These are phyloP conservation scores for Sorex fumeus DNA, from an alignment of 2,113 vertebrate genomes.

Conservation along the genomic window DNA sequence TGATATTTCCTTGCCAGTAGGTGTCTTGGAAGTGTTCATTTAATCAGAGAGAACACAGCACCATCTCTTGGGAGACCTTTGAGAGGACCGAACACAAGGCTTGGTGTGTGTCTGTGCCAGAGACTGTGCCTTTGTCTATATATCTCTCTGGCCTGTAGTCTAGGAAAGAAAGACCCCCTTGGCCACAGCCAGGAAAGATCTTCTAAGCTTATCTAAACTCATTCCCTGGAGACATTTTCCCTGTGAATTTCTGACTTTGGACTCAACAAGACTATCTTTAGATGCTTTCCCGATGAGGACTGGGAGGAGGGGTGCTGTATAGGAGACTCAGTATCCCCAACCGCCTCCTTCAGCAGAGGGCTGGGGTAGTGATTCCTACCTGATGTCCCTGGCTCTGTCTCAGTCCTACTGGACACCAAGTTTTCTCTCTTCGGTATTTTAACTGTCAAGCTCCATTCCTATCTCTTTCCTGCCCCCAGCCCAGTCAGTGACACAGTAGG, in stretches of 20 bases:
- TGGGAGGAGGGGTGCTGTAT: neutral
- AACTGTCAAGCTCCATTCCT: fast-evolving
- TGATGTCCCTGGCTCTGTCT: neutral
- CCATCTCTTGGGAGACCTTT: neutral
- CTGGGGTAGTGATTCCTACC: neutral
- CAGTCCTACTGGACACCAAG: neutral
- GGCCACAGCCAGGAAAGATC: neutral
- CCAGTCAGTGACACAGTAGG: neutral
- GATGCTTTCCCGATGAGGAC: neutral
- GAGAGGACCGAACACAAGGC: neutral
- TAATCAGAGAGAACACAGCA: neutral
- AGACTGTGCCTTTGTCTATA: neutral
- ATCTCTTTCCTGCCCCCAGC: neutral
- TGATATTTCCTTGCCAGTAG: neutral
- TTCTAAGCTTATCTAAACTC: neutral
- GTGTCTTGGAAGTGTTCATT: neutral
- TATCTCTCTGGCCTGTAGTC: neutral
- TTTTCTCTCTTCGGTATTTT: neutral
- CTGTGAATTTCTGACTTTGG: slow-evolving; percentile 49
- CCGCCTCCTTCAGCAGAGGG: neutral
- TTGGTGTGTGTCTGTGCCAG: fast-evolving
- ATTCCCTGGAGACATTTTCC: neutral
- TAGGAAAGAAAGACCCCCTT: neutral
- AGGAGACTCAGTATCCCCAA: neutral
- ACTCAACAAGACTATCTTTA: neutral